Base-by-base conservation (phyloP, 2,113 vertebrate genomes). In the Corythaeola cristata region DNA sequence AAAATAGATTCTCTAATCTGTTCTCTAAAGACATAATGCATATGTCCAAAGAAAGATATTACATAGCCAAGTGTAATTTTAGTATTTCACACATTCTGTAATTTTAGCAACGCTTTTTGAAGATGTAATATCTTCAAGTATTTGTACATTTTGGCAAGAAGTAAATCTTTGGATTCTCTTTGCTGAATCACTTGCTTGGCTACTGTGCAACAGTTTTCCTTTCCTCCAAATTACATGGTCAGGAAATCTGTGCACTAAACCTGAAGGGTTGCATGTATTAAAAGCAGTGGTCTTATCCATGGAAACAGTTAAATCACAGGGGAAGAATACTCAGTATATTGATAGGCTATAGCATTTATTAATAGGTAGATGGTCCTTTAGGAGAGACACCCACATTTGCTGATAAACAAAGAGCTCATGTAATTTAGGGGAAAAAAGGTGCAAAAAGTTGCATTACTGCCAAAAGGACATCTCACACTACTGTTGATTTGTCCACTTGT, bases 181-280 rank as follows among this genome's bases (percentile, higher is more conserved):
- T 92, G 77, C 78, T 96, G 93, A 89, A 91, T 96, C 88, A 82
- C 58, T 94, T 87, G 58, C 66, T 94, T 94, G 93, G 74, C 93
- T 91, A 28, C 74, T 3, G 21, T 72, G 91, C 89, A 89, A 33
- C 59, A 56, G 33, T 59, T 87, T 92, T 84, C 35, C 30, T 88
- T 90, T 87, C 68, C 55, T 90, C 13, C 53, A 78, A n/a, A 79
- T 94, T 75, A 90, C 58, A 6, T 28, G 39, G 19, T 73, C 33
- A 53, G 67, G 67, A 94, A 89, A 69, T 58, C 26, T 63, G 21
- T 79, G 45, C 28, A 27, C 45, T 44, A 24, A 66, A 49, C 64
- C 45, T 68, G 28, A 39, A 82, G 47, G 18, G 12, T 4, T 83
- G 35, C 23, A 30, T 3, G 0, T 60, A 19, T 27, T 63, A 85